A percentile compares a stretch with the other conserved stretches of the same genome.
phyloP scores from a whole-genome alignment of 2,888 invertebrate species.

The Drosophila meridionalis region DNA sequence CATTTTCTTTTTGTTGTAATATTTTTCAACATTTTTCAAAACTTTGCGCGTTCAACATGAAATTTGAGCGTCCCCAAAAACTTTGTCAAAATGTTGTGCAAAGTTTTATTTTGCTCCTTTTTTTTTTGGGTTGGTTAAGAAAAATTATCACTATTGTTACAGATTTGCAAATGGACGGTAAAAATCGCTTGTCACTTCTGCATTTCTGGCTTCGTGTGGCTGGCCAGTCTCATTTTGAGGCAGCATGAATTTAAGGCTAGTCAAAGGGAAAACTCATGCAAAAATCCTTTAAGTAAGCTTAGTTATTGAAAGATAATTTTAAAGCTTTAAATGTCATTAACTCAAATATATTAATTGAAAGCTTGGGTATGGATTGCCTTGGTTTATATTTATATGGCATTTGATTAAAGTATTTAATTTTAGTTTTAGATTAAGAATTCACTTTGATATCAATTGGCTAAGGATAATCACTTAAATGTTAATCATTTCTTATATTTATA shows the following conservation, averaged over 20 bases:
- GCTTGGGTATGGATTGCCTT: too few relatives aligned
- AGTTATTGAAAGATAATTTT: too few relatives aligned
- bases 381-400: too few relatives aligned
- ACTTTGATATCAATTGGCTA: background rate
- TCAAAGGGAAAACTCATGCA: background rate
- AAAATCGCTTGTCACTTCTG: conserved; percentile 37
- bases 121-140: conserved; percentile 43
- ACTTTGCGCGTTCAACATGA: conserved; percentile 48
- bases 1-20: conserved; percentile 45
- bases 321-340: too few relatives aligned
- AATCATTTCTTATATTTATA: background rate
- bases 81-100: conserved; percentile 69
- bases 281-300: too few relatives aligned
- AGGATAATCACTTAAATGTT: background rate
- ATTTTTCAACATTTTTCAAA: conserved; percentile 67
- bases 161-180: conserved; percentile 63
- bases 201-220: conserved; percentile 6
- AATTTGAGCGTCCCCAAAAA: conserved; percentile 50
- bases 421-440: too few relatives aligned
- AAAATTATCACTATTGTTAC: conserved; percentile 76
- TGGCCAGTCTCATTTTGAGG: conserved; percentile 1
- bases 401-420: too few relatives aligned
- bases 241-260: background rate
- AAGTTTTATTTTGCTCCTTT: conserved; percentile 28
- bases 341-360: too few relatives aligned